Base-by-base conservation (phyloP, 2,888 invertebrate genomes). In the Chalcis sispes region DNA sequence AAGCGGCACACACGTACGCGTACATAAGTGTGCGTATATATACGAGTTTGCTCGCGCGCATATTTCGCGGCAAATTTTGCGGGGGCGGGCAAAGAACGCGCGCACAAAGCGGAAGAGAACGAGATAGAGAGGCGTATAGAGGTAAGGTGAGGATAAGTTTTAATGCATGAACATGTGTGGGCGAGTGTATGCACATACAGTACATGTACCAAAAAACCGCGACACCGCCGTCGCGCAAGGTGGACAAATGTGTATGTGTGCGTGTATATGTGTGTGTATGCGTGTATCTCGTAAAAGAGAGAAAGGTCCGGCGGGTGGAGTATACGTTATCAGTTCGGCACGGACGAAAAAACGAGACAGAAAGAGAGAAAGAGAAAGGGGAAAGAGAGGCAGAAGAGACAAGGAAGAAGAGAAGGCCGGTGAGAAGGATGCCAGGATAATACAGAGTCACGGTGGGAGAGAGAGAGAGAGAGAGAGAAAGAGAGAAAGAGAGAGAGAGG, bases 391-490 rank as follows among this genome's bases (percentile, higher is more conserved):
- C 42, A 61, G 23, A 40, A n/a, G 36, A 7, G 36, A 23, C 23
- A 15, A 13, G 13, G 20, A 15, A 5, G 20, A 50, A 23, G 50
- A 18, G 20, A 23, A 23, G 50, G n/a, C 2, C 1, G 15, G 52
- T 36, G 29, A 48, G 20, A 18, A 18, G 52, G 7, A 5, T 29
- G 50, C 5, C 15, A 20, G 25, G 13, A 29, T 46, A 15, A 23
- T 40, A 52, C 8, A 48, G 58, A 59, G 52, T 32, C n/a, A 36
- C 62, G 54, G 54, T 27, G 54, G 40, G 65, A 52, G 65, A 64
- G 10, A 29, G 48, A 64, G 29, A 27, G 20, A 64, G 40, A 40
- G n/a, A 46, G 36, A 27, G 42, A 66, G 36, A 66, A 52, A 66
- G 65, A 58, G 46, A 72, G 25, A 40, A 27, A 71, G 42, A n/a